Evolutionary conservation across 1,140 invertebrate genomes (phyloP), one percentile per base, ranked within the genome.

Genomic region (Procambarus clarkii): DNA sequence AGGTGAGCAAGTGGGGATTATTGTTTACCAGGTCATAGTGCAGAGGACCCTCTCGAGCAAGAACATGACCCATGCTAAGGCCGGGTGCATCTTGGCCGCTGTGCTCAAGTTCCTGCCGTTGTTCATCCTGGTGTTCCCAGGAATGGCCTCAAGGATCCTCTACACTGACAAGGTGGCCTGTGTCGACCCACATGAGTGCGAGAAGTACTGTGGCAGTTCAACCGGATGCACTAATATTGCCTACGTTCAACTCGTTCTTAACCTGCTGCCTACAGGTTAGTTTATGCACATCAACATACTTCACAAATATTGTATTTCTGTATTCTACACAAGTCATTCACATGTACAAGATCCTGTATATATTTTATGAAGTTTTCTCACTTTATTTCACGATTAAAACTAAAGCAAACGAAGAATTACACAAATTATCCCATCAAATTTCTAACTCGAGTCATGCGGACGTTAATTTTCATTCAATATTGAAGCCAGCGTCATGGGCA

Each of bases 51-150:
- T 96, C 24, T 95, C 96, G 13, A 95, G 95, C 13, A 96, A 95
- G 93, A 95, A 95, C 93, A 94, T 96, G 91, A 93, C 94, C 8
- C 94, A 96, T 93, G 96, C 95, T 8, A 96, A 96, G 93, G 95
- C 94, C 45, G 96, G 95, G 0, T 95, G 94, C 48, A 94, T 96
- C 48, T 82, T 96, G 58, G 95, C 96, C 7, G 95, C 95, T 4
- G 95, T 95, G 92, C 93, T 96, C 11, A 96, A 96, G 93, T 94
- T 96, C 87, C 93, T 96, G n/a, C 96, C 96, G 7, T 93, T 96
- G 78, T 96, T 94, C 93, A 93, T 96, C 0, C 95, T 96, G 69
- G 95, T 96, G 9, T 95, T 96, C 91, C 96, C 96, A 18, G 96
- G 96, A 64, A 96, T 96, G 96, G 95, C 95, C 24, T 94, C 95